phyloP scores from a whole-genome alignment of 1,140 invertebrate species.

The Diploscapter pachys region DNA sequence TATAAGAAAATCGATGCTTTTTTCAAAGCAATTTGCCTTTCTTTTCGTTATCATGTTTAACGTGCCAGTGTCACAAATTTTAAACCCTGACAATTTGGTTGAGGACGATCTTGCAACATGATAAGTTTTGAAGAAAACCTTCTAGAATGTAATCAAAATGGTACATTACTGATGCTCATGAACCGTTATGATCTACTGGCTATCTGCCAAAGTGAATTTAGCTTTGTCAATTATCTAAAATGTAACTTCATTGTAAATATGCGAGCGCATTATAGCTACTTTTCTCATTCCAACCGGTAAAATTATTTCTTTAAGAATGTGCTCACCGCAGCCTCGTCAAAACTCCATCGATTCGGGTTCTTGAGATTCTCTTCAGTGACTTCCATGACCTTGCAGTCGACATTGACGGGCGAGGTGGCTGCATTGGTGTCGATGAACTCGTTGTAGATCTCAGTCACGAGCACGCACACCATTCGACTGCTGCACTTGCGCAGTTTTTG shows the following conservation, averaged over 20 bases:
- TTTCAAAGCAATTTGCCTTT: not conserved
- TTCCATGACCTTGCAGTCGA: slow-evolving; percentile 83
- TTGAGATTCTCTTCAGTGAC: slow-evolving; percentile 75
- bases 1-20: not conserved
- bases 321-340: slow-evolving; percentile 87
- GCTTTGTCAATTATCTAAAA: not conserved
- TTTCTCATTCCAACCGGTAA: not conserved
- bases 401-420: slow-evolving; percentile 91
- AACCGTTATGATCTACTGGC: not conserved
- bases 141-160: no score
- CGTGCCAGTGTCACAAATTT: slow-evolving; percentile 14
- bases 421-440: slow-evolving; percentile 90
- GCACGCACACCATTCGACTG: slow-evolving; percentile 73
- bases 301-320: slow-evolving; percentile 7
- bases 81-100: not conserved
- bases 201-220: not conserved
- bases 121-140: no score
- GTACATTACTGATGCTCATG: no score
- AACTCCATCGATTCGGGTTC: slow-evolving; percentile 82
- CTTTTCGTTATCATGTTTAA: no score
- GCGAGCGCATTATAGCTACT: no score
- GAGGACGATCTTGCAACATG: no score
- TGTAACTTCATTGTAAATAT: not conserved
- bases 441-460: slow-evolving; percentile 74
- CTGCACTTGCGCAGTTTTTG: slow-evolving; percentile 71